Base-by-base conservation (phyloP, 2,113 vertebrate species). In the Megaceryle maxima region DNA sequence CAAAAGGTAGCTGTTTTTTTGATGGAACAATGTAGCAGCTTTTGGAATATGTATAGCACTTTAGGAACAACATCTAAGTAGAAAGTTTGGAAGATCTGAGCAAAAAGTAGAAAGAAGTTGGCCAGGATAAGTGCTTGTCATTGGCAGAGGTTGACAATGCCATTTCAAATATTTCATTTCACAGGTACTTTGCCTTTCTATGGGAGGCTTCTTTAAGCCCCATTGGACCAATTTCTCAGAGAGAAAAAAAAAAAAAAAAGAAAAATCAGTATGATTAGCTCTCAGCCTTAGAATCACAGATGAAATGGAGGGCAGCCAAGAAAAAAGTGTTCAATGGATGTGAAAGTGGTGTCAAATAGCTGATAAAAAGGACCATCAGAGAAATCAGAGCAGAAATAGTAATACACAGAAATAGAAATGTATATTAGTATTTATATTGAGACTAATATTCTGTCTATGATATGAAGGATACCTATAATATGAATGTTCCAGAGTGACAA, bases 241-340 rank as follows among this genome's bases (percentile, higher is more conserved):
- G 10, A 33, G 6, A 68, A 8, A n/a, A 18, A 9, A 75, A 9
- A 8, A 9, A n/a, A 12, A 57, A n/a, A 25, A 53, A 69, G 33
- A 72, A 92, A 92, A 83, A 55, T 19, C 6, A 13, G 33, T 73
- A 44, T 77, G 44, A 94, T 94, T 87, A 91, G 46, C 46, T 84
- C 37, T 92, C 48, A 39, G 51, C 26, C 73, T 84, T 75, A 94
- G 80, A 91, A 90, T 39, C 5, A 2, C 29, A 72, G 73, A 87
- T 87, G 68, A 95, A 94, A 94, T 84, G 77, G 83, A 95, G 46
- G 18, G 43, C 64, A 88, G 83, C 83, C 89, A 92, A 92, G 76
- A 92, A 60, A 94, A 83, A 90, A 72, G 22, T 72, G 51, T 63
- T 94, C 73, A 3, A 1, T 82, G 62, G 35, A 56, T 2, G 1